These are phyloP conservation scores for Oryzias dopingdopingensis DNA, from an alignment of 2,797 vertebrate genomes.

Conservation along the genomic window DNA sequence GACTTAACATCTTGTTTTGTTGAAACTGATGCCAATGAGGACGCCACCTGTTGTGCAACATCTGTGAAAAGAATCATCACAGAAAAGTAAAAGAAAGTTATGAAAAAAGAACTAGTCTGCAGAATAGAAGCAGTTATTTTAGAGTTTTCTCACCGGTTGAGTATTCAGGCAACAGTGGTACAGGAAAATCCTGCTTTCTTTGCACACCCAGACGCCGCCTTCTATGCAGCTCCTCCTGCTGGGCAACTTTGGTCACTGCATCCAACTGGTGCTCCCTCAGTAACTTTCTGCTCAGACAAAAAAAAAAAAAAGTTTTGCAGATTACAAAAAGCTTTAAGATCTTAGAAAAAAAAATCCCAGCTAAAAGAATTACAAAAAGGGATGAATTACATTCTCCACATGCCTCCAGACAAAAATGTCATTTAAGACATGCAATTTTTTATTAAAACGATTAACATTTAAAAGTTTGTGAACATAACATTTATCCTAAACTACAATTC, in stretches of 20 bases:
- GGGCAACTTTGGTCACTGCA: slow-evolving; percentile 90
- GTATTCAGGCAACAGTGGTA: slow-evolving; percentile 80
- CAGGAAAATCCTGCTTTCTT: slow-evolving; percentile 83
- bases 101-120: background rate
- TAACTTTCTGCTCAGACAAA: slow-evolving; percentile 80
- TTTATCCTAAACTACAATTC: background rate
- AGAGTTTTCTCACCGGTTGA: slow-evolving; percentile 78
- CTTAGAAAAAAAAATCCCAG: background rate
- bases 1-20: slow-evolving; percentile 61
- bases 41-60: slow-evolving; percentile 72
- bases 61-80: slow-evolving; percentile 68
- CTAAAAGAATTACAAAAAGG: too few relatives aligned
- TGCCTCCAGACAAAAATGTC: too few relatives aligned
- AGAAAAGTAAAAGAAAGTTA: background rate
- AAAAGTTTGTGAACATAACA: background rate
- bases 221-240: slow-evolving; percentile 92
- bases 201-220: slow-evolving; percentile 88
- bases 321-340: background rate
- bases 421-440: too few relatives aligned
- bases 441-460: background rate
- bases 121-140: background rate
- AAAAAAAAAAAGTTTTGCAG: background rate
- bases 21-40: slow-evolving; percentile 27
- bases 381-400: too few relatives aligned
- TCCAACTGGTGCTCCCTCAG: slow-evolving; percentile 93